phyloP scores from a whole-genome alignment of 2,797 vertebrate species.

The Anguilla pacifica region DNA sequence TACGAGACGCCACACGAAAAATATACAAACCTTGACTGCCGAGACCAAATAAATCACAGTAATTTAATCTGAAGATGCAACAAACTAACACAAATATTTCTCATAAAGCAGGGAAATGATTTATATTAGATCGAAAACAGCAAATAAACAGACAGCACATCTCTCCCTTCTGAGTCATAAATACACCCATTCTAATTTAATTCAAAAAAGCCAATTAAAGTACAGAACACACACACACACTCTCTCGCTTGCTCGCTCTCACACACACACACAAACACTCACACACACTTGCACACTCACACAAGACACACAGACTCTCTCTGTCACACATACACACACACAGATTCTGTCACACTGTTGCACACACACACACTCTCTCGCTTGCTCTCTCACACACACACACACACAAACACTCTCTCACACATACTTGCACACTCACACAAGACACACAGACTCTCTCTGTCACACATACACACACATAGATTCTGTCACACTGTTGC shows the following conservation, averaged over 20 bases:
- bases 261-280: neutral
- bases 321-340: neutral
- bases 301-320: neutral
- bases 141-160: neutral
- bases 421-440: too few species aligned
- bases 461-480: slow-evolving; percentile 26
- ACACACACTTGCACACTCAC: too few species aligned
- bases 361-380: too few species aligned
- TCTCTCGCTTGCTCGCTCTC: neutral
- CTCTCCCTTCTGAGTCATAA: neutral
- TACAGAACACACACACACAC: neutral
- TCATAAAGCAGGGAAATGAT: neutral
- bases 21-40: neutral
- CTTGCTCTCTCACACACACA: too few species aligned
- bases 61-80: neutral
- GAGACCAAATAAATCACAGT: neutral
- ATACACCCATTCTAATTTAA: neutral
- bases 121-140: neutral
- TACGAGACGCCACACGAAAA: too few species aligned
- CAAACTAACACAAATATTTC: neutral
- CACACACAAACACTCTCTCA: too few species aligned
- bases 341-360: too few species aligned
- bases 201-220: neutral
- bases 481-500: too few species aligned
- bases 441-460: slow-evolving; percentile 22